Conservation (phyloP, 2,888 invertebrate genomes). For the Zelleria hepariella region DNA sequence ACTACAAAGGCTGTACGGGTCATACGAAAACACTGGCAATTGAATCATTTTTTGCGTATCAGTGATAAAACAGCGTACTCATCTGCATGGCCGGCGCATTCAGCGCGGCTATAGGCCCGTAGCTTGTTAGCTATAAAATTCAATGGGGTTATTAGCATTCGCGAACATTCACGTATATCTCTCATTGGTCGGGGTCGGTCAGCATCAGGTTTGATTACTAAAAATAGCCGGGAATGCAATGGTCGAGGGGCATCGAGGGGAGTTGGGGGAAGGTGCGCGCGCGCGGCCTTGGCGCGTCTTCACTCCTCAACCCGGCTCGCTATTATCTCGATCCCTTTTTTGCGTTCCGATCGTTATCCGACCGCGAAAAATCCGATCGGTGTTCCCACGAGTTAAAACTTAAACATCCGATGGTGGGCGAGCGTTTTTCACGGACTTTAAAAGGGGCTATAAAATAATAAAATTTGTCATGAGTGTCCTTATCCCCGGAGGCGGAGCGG, state of each 20-base stretch:
- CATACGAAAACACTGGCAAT: not conserved
- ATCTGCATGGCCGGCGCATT: not conserved
- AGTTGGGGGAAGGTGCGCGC: constrained; percentile 28
- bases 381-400: constrained; percentile 60
- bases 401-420: constrained; percentile 45
- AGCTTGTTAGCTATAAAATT: constrained; percentile 32
- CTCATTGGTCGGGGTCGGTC: constrained; percentile 30
- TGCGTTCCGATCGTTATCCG: constrained; percentile 64
- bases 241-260: constrained; percentile 32
- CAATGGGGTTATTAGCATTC: constrained; percentile 31
- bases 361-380: constrained; percentile 57
- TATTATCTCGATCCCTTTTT: constrained; percentile 65
- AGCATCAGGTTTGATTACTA: constrained; percentile 57
- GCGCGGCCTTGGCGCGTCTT: constrained; percentile 14
- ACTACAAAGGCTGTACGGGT: not conserved
- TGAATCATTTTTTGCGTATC: not conserved
- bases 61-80: not conserved
- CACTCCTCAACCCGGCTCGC: constrained; percentile 41
- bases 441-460: constrained; percentile 40
- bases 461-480: constrained; percentile 27
- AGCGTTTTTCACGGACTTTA: constrained; percentile 44
- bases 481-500: constrained; percentile 7
- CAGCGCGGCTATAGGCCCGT: constrained; percentile 21
- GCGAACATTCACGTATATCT: constrained; percentile 35
- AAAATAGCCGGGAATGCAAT: constrained; percentile 59